These are phyloP conservation scores for Bembecia ichneumoniformis DNA, from an alignment of 2,888 invertebrate species.

Conservation along the genomic window DNA sequence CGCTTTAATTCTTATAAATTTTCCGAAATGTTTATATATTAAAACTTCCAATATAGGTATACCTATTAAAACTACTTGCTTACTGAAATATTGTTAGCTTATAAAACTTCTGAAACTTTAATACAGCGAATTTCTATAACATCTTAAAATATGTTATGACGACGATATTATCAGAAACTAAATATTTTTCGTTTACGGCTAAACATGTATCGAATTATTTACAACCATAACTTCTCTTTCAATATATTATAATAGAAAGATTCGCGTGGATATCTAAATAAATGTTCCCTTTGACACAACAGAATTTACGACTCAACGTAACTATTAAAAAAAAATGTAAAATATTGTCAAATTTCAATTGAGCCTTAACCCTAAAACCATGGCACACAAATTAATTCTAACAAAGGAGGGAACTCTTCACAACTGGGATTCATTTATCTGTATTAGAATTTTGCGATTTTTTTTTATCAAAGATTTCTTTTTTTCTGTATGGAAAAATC, in stretches of 20 bases:
- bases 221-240: no score
- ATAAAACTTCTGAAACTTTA: slow-evolving; percentile 61
- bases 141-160: slow-evolving; percentile 22
- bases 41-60: slow-evolving; percentile 30
- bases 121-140: slow-evolving; percentile 36
- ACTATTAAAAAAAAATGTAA: slow-evolving; percentile 22
- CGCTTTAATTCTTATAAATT: slow-evolving; percentile 33
- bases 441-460: slow-evolving; percentile 33
- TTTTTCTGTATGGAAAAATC: slow-evolving; percentile 12
- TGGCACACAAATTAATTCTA: slow-evolving; percentile 68
- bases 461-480: no score
- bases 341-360: slow-evolving; percentile 61
- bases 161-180: slow-evolving; percentile 18
- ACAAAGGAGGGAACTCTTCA: slow-evolving; percentile 68
- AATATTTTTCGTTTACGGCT: slow-evolving; percentile 8
- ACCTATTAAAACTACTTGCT: slow-evolving; percentile 39
- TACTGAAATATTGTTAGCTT: slow-evolving; percentile 51
- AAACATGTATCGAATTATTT: no score
- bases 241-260: no score
- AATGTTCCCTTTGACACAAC: neutral
- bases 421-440: slow-evolving; percentile 45
- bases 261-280: neutral
- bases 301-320: neutral
- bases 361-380: slow-evolving; percentile 60
- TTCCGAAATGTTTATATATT: slow-evolving; percentile 29